Evolutionary conservation across 2,888 invertebrate species (phyloP), one percentile per base, ranked within the genome.

Genomic region (Melanostoma mellinum): DNA sequence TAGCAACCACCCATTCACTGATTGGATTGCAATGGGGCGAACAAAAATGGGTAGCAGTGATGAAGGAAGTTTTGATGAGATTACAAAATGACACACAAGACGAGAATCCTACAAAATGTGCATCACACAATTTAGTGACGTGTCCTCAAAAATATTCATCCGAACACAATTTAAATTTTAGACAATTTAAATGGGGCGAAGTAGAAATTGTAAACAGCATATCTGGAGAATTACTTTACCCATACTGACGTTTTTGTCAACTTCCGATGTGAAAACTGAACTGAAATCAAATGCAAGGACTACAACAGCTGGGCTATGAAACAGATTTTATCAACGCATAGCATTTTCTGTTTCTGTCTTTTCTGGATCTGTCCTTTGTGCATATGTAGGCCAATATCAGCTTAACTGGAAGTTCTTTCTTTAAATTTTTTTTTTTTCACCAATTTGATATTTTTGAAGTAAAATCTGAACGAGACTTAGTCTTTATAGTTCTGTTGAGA

Each of bases 11-110:
- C 52, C 46, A 55, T 67, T 42, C n/a, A 30, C 48, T 68, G 72
- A 76, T 81, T 81, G 81, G 67, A 75, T 72, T 81, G 71, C 65
- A 71, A 40, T 50, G 46, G 32, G 52, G 30, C 0, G n/a, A 20
- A 35, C 53, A 65, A 10, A 58, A 69, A 58, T 53, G 40, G 69
- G 38, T 65, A 79, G 44, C 38, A 68, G 56, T 63, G 53, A 50
- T 40, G 40, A 46, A 63, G 53, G 53, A 44, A 61, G 6, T 20
- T 60, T 60, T 61, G 67, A 68, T 50, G 20, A 61, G 73, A 78
- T 73, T 68, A 78, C 35, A 30, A 42, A 65, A 63, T 63, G 69
- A 46, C 52, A 72, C 68, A 69, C 63, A 63, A 36, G 63, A 50
- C 20, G 20, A 55, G 10, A 67, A 74, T 74, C 67, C 46, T 46